Evolutionary conservation across 1,140 invertebrate genomes (phyloP).

Genomic region (Bombus sibiricus): DNA sequence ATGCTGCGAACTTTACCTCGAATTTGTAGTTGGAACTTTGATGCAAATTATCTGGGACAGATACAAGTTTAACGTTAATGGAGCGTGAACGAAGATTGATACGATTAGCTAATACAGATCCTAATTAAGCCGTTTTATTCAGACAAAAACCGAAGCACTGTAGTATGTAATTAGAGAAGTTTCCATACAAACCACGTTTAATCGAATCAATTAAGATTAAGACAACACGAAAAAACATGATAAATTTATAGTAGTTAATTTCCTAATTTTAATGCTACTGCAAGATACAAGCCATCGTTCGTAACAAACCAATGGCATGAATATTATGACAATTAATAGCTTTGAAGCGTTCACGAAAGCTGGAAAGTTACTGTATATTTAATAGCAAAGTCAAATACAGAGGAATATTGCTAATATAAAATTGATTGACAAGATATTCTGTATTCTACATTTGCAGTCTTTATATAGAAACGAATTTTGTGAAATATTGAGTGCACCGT

Average conservation of each 20-base stretch:
- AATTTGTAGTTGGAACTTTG: slow-evolving; percentile 26
- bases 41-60: slow-evolving; percentile 25
- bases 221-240: too few relatives aligned
- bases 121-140: neutral
- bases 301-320: too few relatives aligned
- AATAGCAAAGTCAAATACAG: too few relatives aligned
- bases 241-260: too few relatives aligned
- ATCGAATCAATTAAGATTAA: neutral
- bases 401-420: too few relatives aligned
- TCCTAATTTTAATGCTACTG: too few relatives aligned
- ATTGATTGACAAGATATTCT: too few relatives aligned
- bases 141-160: neutral
- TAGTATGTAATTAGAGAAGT: neutral
- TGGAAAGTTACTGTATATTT: too few relatives aligned
- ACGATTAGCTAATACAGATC: neutral
- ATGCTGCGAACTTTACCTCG: slow-evolving; percentile 12
- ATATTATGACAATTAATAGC: too few relatives aligned
- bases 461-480: neutral
- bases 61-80: slow-evolving; percentile 42
- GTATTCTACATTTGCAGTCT: neutral
- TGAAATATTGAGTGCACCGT: too few relatives aligned
- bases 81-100: slow-evolving; percentile 29
- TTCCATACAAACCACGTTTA: neutral
- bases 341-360: too few relatives aligned
- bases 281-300: too few relatives aligned